Evolutionary conservation across 2,888 invertebrate genomes (phyloP), one percentile per base, ranked within the genome.

Genomic region (Apomyelois bistriatella): DNA sequence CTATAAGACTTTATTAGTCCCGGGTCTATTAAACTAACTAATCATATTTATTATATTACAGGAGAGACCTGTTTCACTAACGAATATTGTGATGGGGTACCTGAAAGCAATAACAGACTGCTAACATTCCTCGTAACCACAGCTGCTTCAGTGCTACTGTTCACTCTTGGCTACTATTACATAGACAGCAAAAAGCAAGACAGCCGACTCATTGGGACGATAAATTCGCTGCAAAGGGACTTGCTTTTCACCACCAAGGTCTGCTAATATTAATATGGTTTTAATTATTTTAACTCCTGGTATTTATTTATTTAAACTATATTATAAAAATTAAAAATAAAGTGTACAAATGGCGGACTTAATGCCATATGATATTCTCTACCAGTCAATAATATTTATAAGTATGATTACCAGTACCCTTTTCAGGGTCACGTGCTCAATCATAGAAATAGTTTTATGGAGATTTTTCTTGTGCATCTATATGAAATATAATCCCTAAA

Each of bases 121-220:
- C 68, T 94, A 10, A 89, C 93, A 1, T 94, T 92, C 73, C 82
- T 94, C 32, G 71, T 91, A 10, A 91, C 95, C 47, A 93, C 95
- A n/a, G 94, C 95, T 2, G 81, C 92, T n/a, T 93, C 95, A 0
- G 93, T 94, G 0, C 84, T 96, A 6, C 77, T 95, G 48, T 96
- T 96, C 70, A 92, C 94, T 13, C 90, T 96, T 55, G 95, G 95
- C 16, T 95, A 95, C 80, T 94, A 95, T 76, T 94, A 94, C 64
- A 93, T 96, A 58, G 95, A 95, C 79, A 95, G 94, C 70, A 93
- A 91, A 66, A 92, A 94, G 59, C 92, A 94, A 66, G 95, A 95
- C 70, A 91, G 93, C 47, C 92, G 92, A 50, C 88, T 96, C 30
- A 92, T 96, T 53, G 93, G 93, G 0, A 94, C 75, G 78, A 92